Conservation (phyloP, 2,797 vertebrate species). For the Okamejei kenojei region DNA sequence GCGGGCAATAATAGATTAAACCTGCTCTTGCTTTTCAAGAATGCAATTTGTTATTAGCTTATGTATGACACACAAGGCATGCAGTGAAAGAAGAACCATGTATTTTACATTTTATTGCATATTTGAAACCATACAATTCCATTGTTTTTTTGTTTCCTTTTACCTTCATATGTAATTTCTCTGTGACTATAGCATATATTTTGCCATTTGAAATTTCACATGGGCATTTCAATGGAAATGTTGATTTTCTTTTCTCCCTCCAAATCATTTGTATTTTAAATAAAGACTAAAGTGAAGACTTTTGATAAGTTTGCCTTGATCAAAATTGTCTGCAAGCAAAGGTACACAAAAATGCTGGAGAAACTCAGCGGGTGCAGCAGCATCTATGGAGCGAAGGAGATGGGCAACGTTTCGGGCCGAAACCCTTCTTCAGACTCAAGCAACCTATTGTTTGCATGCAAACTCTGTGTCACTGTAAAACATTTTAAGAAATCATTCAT, state of each 20-base stretch:
- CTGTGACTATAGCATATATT: neutral
- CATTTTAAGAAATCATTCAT: neutral
- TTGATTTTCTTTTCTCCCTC: neutral
- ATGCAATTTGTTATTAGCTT: constrained; percentile 3
- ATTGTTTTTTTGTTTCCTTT: neutral
- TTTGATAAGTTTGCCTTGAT: neutral
- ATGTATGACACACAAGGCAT: neutral
- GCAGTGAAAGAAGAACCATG: constrained; percentile 12
- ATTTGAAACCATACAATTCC: neutral
- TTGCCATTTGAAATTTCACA: constrained; percentile 4
- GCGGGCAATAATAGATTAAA: neutral
- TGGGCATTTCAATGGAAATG: neutral
- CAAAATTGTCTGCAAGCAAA: constrained; percentile 14
- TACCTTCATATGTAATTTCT: neutral
- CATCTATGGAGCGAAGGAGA: too few relatives aligned
- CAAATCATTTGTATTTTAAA: neutral
- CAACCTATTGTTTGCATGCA: neutral
- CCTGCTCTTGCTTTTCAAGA: constrained; percentile 20
- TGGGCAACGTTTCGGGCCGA: too few relatives aligned
- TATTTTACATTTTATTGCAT: constrained; percentile 17
- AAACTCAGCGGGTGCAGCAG: too few relatives aligned
- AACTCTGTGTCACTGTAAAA: constrained; percentile 14
- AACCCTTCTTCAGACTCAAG: too few relatives aligned
- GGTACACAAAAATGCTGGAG: too few relatives aligned
- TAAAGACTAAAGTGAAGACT: neutral